Evolutionary conservation across 1,140 invertebrate species (phyloP).

Genomic region (Zaprionus tsacasi): DNA sequence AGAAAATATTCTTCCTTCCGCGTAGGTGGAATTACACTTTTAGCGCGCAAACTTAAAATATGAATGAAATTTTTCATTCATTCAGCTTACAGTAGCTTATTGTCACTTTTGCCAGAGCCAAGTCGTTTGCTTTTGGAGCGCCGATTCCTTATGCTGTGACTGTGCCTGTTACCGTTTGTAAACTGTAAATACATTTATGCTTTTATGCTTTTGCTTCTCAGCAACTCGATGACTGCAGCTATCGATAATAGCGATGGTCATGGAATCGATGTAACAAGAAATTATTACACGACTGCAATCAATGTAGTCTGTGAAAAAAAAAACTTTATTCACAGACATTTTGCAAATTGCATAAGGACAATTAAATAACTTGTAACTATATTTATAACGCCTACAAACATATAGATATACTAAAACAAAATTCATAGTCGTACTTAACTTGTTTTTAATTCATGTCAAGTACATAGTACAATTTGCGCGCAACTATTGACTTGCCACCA

Average conservation of each 20-base stretch:
- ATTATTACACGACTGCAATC: neutral
- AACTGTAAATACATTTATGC: slow-evolving; percentile 48
- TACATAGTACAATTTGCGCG: neutral
- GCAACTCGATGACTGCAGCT: neutral
- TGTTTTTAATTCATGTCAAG: too few species aligned
- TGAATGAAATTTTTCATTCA: neutral
- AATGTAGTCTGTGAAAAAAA: neutral
- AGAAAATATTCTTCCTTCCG: slow-evolving; percentile 5
- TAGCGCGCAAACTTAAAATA: slow-evolving; percentile 40
- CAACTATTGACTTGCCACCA: neutral
- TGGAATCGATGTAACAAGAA: slow-evolving; percentile 6
- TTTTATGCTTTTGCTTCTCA: slow-evolving; percentile 32
- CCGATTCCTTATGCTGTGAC: slow-evolving; percentile 22
- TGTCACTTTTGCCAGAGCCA: neutral
- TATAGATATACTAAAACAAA: neutral
- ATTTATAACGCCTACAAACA: neutral
- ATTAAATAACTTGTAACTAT: neutral
- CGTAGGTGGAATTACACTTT: slow-evolving; percentile 8
- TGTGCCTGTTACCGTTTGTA: slow-evolving; percentile 28
- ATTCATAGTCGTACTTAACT: too few species aligned
- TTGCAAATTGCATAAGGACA: neutral
- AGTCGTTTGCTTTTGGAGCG: slow-evolving; percentile 4
- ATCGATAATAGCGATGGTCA: slow-evolving; percentile 17
- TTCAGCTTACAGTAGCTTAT: slow-evolving; percentile 22
- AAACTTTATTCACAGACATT: neutral